Evolutionary conservation across 2,888 invertebrate species (phyloP), one percentile per base, ranked within the genome.

Genomic region (Brachyptera risi): DNA sequence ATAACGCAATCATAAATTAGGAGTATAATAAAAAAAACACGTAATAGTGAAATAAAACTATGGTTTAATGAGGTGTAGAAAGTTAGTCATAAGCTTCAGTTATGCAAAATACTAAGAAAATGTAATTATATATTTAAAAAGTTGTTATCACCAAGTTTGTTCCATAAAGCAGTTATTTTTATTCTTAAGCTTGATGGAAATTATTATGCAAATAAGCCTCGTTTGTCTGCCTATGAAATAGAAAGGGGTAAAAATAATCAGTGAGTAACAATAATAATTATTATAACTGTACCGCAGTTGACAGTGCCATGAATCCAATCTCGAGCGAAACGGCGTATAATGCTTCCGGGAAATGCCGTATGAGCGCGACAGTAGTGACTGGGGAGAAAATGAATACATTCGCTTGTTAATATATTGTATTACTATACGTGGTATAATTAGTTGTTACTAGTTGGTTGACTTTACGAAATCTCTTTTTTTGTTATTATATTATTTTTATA

Each of bases 11-110:
- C 31, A 60, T 31, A 38, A n/a, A n/a, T n/a, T n/a, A n/a, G 19
- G 21, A 51, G 51, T 51, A 21, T 38, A 51, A 49, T 38, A 57
- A 49, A 61, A 56, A 56, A 57, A 49, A 56, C 56, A 35, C 31
- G 56, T 40, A 54, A 38, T 59, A 54, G 44, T 38, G 51, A 56
- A 60, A 56, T 56, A 56, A 56, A 60, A 60, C 54, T 56, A 61
- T 57, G 47, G 47, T 61, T 61, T 49, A 61, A 61, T 61, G 57
- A 61, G 61, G 57, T 56, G 61, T 49, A 31, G 57, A 61, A 61
- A 57, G 56, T 61, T 61, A 57, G 61, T 61, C 61, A 61, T 61
- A 56, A 61, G 47, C 37, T 61, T 56, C 57, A 61, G 57, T 61
- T 61, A 61, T 61, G 61, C 57, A 61, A 56, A 61, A 49, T 17